Percentiles rank a stretch among this genome's conserved stretches.
Evolutionary conservation across 2,113 vertebrate species (phyloP).

Genomic region (Diphyllodes magnificus): DNA sequence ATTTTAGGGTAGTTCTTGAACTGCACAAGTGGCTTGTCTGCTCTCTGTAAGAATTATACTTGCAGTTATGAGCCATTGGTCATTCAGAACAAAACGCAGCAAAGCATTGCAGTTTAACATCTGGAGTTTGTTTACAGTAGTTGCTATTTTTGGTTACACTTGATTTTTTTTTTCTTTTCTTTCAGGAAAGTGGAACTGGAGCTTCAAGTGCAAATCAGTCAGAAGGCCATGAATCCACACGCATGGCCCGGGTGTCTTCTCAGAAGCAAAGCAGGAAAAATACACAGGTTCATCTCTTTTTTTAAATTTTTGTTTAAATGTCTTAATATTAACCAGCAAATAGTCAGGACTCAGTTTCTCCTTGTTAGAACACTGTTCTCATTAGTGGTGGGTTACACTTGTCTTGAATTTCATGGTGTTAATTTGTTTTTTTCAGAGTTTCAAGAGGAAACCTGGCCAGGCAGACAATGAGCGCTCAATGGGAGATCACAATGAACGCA

Average conservation of each 20-base stretch:
- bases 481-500: constrained; percentile 81
- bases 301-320: neutral
- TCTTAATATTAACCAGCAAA: neutral
- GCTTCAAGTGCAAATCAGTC: constrained; percentile 88
- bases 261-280: constrained; percentile 79
- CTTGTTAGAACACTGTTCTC: neutral
- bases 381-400: neutral
- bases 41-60: neutral
- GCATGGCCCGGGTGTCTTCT: constrained; percentile 81
- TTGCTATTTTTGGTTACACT: neutral
- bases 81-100: neutral
- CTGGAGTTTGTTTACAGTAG: neutral
- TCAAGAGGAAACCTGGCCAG: constrained; percentile 91
- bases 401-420: neutral
- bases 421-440: constrained; percentile 74
- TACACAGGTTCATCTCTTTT: constrained; percentile 78
- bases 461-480: constrained; percentile 86
- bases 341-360: neutral
- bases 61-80: neutral
- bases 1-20: neutral
- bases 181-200: constrained; percentile 87
- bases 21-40: neutral
- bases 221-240: constrained; percentile 89
- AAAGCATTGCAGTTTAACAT: neutral
- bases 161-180: neutral